A percentile compares a stretch with the other conserved stretches of the same genome.
Evolutionary conservation across 2,888 invertebrate species (phyloP).

Genomic region (Euzophera pinguis): DNA sequence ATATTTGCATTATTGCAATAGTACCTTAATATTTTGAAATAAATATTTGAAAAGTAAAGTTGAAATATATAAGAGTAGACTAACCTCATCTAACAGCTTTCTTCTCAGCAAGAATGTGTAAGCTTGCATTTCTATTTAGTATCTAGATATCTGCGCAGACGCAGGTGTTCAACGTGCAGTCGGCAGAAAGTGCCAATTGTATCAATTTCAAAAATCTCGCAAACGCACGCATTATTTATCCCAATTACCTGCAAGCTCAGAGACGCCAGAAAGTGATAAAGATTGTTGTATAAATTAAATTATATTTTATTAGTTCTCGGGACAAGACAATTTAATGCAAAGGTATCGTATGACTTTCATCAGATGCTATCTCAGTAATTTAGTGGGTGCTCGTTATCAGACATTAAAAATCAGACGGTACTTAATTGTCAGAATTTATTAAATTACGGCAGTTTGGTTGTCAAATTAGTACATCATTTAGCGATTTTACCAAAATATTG

Average conservation of each 20-base stretch:
- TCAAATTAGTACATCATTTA: too few species aligned
- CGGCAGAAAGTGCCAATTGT: conserved; percentile 4
- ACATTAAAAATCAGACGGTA: background rate
- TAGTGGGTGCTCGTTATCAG: background rate
- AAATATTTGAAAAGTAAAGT: too few species aligned
- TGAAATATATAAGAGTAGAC: too few species aligned
- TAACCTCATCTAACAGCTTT: background rate
- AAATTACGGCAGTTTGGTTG: too few species aligned
- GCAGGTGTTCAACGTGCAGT: background rate
- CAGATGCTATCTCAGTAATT: conserved; percentile 6
- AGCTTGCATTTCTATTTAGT: background rate
- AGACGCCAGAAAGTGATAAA: background rate
- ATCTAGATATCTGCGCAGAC: conserved; percentile 1
- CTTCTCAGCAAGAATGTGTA: background rate
- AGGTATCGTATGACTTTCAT: conserved; percentile 6
- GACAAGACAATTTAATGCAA: background rate
- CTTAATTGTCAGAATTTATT: background rate
- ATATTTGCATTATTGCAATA: too few species aligned
- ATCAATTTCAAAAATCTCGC: conserved; percentile 4
- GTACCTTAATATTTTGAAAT: too few species aligned
- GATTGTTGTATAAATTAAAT: background rate
- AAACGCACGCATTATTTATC: conserved; percentile 5
- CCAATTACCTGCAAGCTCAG: conserved; percentile 2
- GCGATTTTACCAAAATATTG: too few species aligned
- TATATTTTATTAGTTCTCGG: background rate